Base-by-base conservation (phyloP, 2,888 invertebrate genomes). In the Trichopoda pennipes region DNA sequence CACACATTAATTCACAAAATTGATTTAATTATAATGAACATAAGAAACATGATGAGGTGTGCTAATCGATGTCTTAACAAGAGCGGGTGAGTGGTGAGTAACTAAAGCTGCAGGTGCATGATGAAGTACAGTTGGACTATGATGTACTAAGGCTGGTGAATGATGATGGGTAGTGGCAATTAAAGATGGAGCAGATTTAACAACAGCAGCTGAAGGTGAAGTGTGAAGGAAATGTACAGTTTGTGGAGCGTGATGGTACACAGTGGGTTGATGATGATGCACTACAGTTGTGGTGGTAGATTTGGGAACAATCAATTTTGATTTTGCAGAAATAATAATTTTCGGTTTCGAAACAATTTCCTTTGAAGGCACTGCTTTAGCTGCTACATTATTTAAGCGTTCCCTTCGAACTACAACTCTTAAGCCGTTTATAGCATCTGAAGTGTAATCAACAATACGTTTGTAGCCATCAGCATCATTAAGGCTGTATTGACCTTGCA, bases 381-480 rank as follows among this genome's bases (percentile, higher is more conserved):
- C 21, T 14, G 28, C 16, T 12, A 16, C 60, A 32, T 28, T 56
- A n/a, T 21, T 3, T 12, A 76, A 79, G 35, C 64, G 92, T 86
- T 92, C 92, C 60, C 92, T 92, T 82, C 91, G 91, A 19, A 93
- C 93, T 51, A 92, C 91, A 70, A 93, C 93, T 82, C 91, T 93
- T 87, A 93, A 93, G 73, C 93, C 93, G 75, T 90, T 91, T 84
- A 91, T 89, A 14, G 91, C 89, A 87, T 92, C 92, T 53, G 92
- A 92, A 32, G 91, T 91, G 88, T 93, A 93, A 68, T 93, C 92
- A 17, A 93, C 93, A 80, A 90, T 92, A 76, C 93, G 91, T 81
- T 91, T 91, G 86, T 91, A 92, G 70, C 93, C 93, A 88, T 93
- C 93, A 72, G 93, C 88, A 85, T 93, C 93, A 77, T 93, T 90